A percentile compares a stretch with the other conserved stretches of the same genome.
These are phyloP conservation scores for Patella pellucida DNA, from an alignment of 2,888 invertebrate species.

Conservation along the genomic window DNA sequence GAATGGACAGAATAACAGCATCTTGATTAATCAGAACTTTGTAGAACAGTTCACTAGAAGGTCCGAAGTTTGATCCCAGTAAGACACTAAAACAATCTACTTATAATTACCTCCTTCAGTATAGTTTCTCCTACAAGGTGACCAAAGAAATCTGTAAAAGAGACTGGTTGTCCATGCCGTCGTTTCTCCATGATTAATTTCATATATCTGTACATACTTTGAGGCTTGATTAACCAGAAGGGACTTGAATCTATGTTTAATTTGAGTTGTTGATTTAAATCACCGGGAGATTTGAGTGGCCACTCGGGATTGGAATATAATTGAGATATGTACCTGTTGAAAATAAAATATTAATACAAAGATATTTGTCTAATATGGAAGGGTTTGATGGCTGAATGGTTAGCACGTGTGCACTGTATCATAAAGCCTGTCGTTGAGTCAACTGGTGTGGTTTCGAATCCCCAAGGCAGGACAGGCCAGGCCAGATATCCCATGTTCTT, in stretches of 20 bases:
- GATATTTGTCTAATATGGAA: too few relatives aligned
- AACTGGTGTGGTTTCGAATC: too few relatives aligned
- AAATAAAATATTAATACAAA: neutral
- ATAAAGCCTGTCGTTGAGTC: too few relatives aligned
- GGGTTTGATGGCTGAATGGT: too few relatives aligned
- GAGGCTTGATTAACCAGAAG: slow-evolving; percentile 63
- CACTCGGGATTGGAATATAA: slow-evolving; percentile 72
- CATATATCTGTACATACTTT: slow-evolving; percentile 62
- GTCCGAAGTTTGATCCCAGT: too few relatives aligned
- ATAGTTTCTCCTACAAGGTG: slow-evolving; percentile 72
- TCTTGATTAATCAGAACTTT: too few relatives aligned
- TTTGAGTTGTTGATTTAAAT: slow-evolving; percentile 66
- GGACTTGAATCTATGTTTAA: slow-evolving; percentile 66
- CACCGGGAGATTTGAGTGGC: slow-evolving; percentile 65
- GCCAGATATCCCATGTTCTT: too few relatives aligned
- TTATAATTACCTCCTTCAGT: slow-evolving; percentile 69
- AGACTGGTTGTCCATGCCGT: slow-evolving; percentile 71
- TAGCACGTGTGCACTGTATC: too few relatives aligned
- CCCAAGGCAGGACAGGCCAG: too few relatives aligned
- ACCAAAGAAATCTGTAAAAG: slow-evolving; percentile 73
- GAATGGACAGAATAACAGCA: too few relatives aligned
- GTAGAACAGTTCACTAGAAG: too few relatives aligned
- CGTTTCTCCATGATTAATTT: slow-evolving; percentile 65
- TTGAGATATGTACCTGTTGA: slow-evolving; percentile 70
- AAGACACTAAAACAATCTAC: slow-evolving; percentile 19